Base-by-base conservation (phyloP, 2,797 vertebrate genomes). In the Nannoperca obscura region DNA sequence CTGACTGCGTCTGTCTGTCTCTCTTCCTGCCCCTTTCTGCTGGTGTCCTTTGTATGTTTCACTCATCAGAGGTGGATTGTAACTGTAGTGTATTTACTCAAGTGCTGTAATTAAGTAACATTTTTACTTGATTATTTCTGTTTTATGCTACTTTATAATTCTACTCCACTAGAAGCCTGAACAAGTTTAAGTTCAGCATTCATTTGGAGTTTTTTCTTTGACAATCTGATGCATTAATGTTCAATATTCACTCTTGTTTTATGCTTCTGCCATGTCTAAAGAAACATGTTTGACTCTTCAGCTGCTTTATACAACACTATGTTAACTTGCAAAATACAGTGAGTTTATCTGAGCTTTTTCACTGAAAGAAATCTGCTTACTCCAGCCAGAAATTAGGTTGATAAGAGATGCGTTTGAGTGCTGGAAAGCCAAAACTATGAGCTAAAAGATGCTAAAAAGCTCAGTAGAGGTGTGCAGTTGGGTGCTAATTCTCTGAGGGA, bases 1-100 rank as follows among this genome's bases (percentile, higher is more conserved):
- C n/a, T 14, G 70, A 62, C 57, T 22, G 60, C 71, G 70, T 75
- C 71, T 66, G 75, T 78, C 71, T 64, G 52, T 83, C 79, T 59
- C 38, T 80, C 34, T 44, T 79, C 27, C 14, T 30, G 4, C 40
- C 30, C 19, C 17, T 8, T 46, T 63, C 50, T 49, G 7, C 17
- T 7, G 32, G 11, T 54, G 34, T 58, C 44, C 42, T 64, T 30
- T 60, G 12, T 20, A 46, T 24, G 17, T 63, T 74, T 63, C n/a
- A 68, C 42, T 65, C 63, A 30, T 58, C 40, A n/a, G 38, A 58
- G 15, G 7, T 61, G 2, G 2, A 44, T 19, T 22, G 27, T 59
- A 12, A 27, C 10, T 27, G 2, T 11, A n/a, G 19, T 32, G 27
- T 17, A 40, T 46, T 34, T 58, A 22, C 20, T 47, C 19, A 58